Evolutionary conservation across 2,888 invertebrate species (phyloP), one percentile per base, ranked within the genome.

Genomic region (Xylocampa areola): DNA sequence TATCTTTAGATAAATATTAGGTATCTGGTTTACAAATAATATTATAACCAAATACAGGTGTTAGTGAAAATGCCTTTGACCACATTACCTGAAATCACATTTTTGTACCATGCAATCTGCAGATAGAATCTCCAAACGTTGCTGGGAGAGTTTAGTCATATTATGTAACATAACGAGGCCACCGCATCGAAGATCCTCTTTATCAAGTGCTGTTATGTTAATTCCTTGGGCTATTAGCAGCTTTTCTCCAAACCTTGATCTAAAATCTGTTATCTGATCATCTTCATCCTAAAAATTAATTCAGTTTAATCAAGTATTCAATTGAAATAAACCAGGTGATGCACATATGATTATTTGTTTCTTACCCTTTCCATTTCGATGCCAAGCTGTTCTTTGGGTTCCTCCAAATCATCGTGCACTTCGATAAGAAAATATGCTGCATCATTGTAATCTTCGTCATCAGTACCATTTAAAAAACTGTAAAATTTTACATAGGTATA

Each of bases 71-170:
- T 54, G 53, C 52, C 47, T 67, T 48, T 66, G 63, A 39, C 47
- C 29, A 52, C 41, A 39, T 76, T 85, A 92, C 89, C 96, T 95
- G 81, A 97, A 97, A 62, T 95, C 95, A 84, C 97, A 97, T 82
- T 96, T 96, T 81, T 97, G 97, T 41, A 97, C 95, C 95, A 97
- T 96, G 77, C 97, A 97, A 75, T 96, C 95, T 3, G 95, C 95
- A 0, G 96, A 95, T 72, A 95, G 90, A 36, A 95, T 94, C 74
- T 95, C 95, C 2, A 96, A 84, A 27, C 94, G 88, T 68, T 93
- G 92, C 68, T 94, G 94, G 4, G 95, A 95, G 17, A 92, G 77
- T 70, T 94, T 94, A 1, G 95, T 96, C 87, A 96, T 94, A 75
- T 97, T 96, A 36, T 96, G 95, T 23, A 95, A 91, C 77, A 95